These are phyloP conservation scores for Cotesia chilonis DNA, from an alignment of 1,140 invertebrate genomes.

Conservation along the genomic window DNA sequence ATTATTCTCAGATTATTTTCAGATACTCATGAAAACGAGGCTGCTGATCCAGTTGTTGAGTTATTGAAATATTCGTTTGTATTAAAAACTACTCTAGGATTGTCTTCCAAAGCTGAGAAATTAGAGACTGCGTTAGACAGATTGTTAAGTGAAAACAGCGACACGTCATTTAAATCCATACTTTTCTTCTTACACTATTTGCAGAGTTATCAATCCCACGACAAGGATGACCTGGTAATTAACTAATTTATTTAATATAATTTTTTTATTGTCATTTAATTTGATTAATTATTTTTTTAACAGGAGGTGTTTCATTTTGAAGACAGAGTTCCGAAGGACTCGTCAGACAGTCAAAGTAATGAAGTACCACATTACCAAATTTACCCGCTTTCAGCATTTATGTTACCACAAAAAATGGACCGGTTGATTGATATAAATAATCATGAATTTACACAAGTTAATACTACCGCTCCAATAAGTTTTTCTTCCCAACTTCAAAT, in stretches of 20 bases:
- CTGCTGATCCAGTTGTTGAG: conserved; percentile 54
- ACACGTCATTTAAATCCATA: conserved; percentile 35
- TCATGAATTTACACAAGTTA: conserved; percentile 25
- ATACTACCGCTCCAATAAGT: conserved; percentile 15
- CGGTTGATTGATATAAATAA: conserved; percentile 42
- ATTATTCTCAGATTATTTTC: not conserved
- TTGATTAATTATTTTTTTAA: conserved; percentile 27
- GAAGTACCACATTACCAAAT: conserved; percentile 50
- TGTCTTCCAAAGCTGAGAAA: conserved; percentile 45
- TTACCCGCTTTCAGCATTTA: conserved; percentile 56
- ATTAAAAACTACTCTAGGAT: conserved; percentile 44
- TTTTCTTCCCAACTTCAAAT: conserved; percentile 4
- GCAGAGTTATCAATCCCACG: conserved; percentile 46
- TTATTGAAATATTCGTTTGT: conserved; percentile 56
- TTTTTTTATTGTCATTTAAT: conserved; percentile 15
- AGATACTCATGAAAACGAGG: conserved; percentile 39
- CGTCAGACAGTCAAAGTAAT: conserved; percentile 12
- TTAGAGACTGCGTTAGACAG: conserved; percentile 50
- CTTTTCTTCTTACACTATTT: conserved; percentile 54
- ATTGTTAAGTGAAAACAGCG: conserved; percentile 35
- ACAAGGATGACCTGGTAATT: conserved; percentile 46
- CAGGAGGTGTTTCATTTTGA: conserved; percentile 58
- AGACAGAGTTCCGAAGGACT: conserved; percentile 51
- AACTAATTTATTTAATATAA: conserved; percentile 4
- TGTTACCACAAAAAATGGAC: conserved; percentile 54